phyloP scores from a whole-genome alignment of 2,113 vertebrate genomes.

The Rhea americana region DNA sequence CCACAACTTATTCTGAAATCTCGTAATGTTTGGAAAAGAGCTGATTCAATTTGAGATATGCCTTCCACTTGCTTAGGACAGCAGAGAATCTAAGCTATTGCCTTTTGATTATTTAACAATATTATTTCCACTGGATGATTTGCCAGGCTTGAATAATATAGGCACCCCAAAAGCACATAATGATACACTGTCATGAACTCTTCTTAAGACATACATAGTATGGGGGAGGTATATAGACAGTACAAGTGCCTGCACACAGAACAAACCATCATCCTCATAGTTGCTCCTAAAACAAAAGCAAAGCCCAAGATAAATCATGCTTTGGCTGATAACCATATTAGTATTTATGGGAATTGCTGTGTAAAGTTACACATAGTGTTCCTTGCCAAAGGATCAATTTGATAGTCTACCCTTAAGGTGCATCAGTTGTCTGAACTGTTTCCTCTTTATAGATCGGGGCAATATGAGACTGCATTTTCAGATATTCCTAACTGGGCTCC shows the following conservation, averaged over 20 bases:
- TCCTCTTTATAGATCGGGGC: conserved; percentile 73
- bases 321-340: conserved; percentile 34
- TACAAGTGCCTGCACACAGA: not conserved
- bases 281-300: not conserved
- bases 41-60: not conserved
- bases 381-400: conserved; percentile 71
- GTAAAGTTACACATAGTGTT: conserved; percentile 56
- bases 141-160: not conserved
- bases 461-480: conserved; percentile 70
- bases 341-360: conserved; percentile 70
- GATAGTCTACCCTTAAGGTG: conserved; percentile 55
- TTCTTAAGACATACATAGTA: not conserved
- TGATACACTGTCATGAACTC: not conserved
- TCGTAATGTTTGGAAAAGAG: not conserved
- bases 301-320: conserved; percentile 2
- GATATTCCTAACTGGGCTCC: conserved; percentile 67
- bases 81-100: not conserved
- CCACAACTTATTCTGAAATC: not conserved
- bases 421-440: conserved; percentile 71
- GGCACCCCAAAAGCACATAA: not conserved
- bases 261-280: not conserved
- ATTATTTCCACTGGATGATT: not conserved
- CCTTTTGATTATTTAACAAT: not conserved
- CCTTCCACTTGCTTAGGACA: not conserved
- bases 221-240: not conserved